Evolutionary conservation across 2,113 vertebrate species (phyloP).

Genomic region (Toxotes chatareus): DNA sequence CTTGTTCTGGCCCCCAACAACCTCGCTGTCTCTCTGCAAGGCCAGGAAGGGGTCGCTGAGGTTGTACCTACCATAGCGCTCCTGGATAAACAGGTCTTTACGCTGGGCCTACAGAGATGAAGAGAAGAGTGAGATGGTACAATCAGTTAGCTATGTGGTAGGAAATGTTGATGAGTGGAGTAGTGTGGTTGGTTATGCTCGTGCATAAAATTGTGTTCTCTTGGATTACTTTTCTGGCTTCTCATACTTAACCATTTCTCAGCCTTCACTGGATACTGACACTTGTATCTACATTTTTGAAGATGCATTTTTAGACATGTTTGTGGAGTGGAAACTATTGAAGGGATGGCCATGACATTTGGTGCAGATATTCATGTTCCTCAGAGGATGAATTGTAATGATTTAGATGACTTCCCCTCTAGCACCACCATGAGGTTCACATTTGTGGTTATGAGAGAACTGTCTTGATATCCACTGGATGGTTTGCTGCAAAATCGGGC

Average conservation of each 20-base stretch:
- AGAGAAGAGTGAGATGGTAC: not conserved
- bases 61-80: constrained; percentile 95
- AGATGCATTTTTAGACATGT: not conserved
- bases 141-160: not conserved
- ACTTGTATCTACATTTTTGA: too few species aligned
- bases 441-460: not conserved
- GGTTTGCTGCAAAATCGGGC: not conserved
- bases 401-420: not conserved
- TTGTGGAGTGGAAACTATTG: not conserved
- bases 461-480: not conserved
- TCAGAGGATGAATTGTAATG: not conserved
- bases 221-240: not conserved
- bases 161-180: not conserved
- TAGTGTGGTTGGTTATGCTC: not conserved
- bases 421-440: not conserved
- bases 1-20: constrained; percentile 82
- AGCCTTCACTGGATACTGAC: not conserved
- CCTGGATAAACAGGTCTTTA: constrained; percentile 92
- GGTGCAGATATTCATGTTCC: not conserved
- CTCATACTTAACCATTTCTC: not conserved
- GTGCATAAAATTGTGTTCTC: not conserved
- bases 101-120: constrained; percentile 88
- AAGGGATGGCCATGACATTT: not conserved
- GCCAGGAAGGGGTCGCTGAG: constrained; percentile 96
- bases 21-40: constrained; percentile 93